These are phyloP conservation scores for Aphelinus atriplicis DNA, from an alignment of 1,140 invertebrate species.

Conservation along the genomic window DNA sequence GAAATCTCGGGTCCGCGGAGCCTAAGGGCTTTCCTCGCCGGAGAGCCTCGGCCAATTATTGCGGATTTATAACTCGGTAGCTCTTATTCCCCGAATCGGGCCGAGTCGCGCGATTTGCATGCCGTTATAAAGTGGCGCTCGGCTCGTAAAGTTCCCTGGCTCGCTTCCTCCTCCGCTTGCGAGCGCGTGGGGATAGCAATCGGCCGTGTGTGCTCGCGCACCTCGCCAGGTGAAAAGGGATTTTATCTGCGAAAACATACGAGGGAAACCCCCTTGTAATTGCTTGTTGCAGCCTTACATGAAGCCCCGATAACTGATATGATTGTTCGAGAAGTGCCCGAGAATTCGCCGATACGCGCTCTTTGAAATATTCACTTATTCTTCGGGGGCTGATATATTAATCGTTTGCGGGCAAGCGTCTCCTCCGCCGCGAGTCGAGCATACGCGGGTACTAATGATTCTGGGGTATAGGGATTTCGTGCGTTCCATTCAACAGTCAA, in stretches of 20 bases:
- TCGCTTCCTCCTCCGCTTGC: too few relatives aligned
- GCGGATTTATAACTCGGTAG: constrained; percentile 61
- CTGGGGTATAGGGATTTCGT: too few relatives aligned
- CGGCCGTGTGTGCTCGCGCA: neutral
- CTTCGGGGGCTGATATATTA: too few relatives aligned
- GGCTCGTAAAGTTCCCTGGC: constrained; percentile 39
- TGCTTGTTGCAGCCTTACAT: too few relatives aligned
- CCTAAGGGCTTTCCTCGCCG: constrained; percentile 44
- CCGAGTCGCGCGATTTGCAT: constrained; percentile 44
- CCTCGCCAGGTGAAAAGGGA: neutral
- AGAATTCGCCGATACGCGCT: too few relatives aligned
- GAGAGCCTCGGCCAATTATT: constrained; percentile 57
- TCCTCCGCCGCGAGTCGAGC: too few relatives aligned
- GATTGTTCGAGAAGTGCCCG: too few relatives aligned
- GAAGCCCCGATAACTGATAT: too few relatives aligned
- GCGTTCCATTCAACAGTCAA: too few relatives aligned
- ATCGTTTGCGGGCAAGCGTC: too few relatives aligned
- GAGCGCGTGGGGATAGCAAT: constrained; percentile 26
- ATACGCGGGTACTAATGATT: too few relatives aligned
- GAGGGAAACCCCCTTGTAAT: neutral
- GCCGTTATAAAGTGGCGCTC: constrained; percentile 44
- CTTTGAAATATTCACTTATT: too few relatives aligned
- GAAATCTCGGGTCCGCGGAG: constrained; percentile 41
- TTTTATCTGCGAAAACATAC: constrained; percentile 29
- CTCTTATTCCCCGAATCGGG: constrained; percentile 47